Evolutionary conservation across 1,140 invertebrate genomes (phyloP).

Genomic region (Asbolus verrucosus): DNA sequence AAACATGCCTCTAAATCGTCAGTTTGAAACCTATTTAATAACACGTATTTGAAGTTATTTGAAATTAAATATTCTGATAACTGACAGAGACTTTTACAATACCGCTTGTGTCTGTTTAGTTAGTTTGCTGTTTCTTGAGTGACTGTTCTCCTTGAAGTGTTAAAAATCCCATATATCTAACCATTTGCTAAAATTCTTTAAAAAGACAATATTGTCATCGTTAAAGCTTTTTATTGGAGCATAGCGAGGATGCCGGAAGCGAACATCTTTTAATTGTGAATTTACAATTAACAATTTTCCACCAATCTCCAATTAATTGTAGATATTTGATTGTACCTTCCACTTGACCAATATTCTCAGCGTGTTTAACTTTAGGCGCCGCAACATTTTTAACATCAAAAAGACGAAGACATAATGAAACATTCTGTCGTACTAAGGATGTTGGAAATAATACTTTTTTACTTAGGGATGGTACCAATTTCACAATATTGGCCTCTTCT

Average conservation of each 20-base stretch:
- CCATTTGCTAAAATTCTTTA: constrained; percentile 14
- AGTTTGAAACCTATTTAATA: constrained; percentile 47
- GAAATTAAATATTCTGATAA: neutral
- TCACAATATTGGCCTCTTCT: neutral
- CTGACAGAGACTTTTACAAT: neutral
- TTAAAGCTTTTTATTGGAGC: constrained; percentile 9
- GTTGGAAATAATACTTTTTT: constrained; percentile 21
- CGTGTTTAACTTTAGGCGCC: neutral
- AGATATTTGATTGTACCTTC: constrained; percentile 20
- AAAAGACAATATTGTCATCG: constrained; percentile 26
- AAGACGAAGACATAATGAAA: neutral
- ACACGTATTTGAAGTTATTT: constrained; percentile 14
- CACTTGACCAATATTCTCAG: neutral
- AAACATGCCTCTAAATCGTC: constrained; percentile 45
- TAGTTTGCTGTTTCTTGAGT: constrained; percentile 13
- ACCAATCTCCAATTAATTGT: constrained; percentile 19
- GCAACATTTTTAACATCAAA: constrained; percentile 23
- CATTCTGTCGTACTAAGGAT: constrained; percentile 22
- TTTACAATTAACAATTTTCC: constrained; percentile 34
- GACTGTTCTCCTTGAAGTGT: constrained; percentile 2
- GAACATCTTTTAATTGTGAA: neutral
- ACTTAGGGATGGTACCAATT: constrained; percentile 1
- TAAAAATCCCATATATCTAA: constrained; percentile 3
- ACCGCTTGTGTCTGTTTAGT: neutral
- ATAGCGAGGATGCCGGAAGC: neutral